Base-by-base conservation (phyloP, 1,140 invertebrate genomes). In the Sarcophaga bullata region DNA sequence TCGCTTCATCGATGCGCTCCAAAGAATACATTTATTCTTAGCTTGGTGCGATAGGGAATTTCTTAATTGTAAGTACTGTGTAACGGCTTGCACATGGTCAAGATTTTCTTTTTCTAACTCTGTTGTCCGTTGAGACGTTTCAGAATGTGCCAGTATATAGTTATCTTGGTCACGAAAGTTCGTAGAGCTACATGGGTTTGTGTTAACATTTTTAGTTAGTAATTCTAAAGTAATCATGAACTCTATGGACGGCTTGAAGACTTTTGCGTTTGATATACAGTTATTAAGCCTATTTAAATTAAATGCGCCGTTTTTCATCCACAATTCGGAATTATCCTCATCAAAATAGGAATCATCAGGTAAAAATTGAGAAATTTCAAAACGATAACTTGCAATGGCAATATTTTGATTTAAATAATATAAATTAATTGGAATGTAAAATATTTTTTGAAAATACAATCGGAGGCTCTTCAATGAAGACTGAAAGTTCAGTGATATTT, bases 361-460 rank as follows among this genome's bases (percentile, higher is more conserved):
- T 49, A 89, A 50, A 0, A 89, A 52, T 52, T 85, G 83, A 0
- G 82, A 83, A 47, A 87, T 88, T 82, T 89, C 85, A 85, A 89
- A 85, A 7, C 86, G 86, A 82, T 89, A 89, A 13, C 84, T 87
- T 54, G 87, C 87, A 86, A 46, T 85, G 0, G 85, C 84, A 0
- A 84, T 82, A 48, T 84, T 86, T 37, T 37, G 25, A 80, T 88
- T 87, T 17, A 87, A 80, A 50, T 68, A 25, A 68, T 86, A 89
- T 81, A 89, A 84, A 47, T 86, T 88, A 47, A 89, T 87, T 15
- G 88, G 88, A 7, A 89, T 81, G 73, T 88, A 89, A 17, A 89
- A 89, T 17, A 89, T 87, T 0, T 87, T 85, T 72, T 89, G 88
- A n/a, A 89, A 89, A 76, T 89, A 89, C 0, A 83, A 75, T 5